Evolutionary conservation across 2,888 invertebrate species (phyloP), one percentile per base, ranked within the genome.

Genomic region (Drosophila anomalipes): DNA sequence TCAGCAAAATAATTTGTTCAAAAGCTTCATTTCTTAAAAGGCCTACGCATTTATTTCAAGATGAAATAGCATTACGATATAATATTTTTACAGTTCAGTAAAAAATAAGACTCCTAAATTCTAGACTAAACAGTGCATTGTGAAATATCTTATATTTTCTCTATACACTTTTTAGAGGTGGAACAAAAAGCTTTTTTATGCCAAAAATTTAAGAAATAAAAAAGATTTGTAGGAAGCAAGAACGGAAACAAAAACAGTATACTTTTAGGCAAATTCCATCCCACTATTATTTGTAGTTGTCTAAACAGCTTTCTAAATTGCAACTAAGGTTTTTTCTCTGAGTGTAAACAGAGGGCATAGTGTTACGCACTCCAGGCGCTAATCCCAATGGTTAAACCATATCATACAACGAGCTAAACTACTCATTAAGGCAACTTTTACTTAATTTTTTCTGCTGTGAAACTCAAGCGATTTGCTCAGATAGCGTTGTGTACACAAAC

Each of bases 401-500:
- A 51, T 51, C 51, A 22, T 30, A 56, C 54, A 62, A 71, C 68
- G 70, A 72, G 79, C 66, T 62, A 81, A 82, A 82, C 84, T 82
- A 83, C 81, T 81, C 81, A 83, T 81, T 83, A 81, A 75, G 83
- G 61, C 75, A 83, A 78, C 77, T 79, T 78, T 70, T 58, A 66
- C 39, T 63, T 44, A 47, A 30, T 51, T 61, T 41, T 39, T 64
- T 64, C 58, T 74, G 53, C 60, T 70, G 61, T 69, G 74, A 65
- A 77, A 77, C 81, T 78, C 47, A 56, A 58, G 70, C 65, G 73
- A 77, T 65, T 73, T 60, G 52, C 61, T 61, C 57, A 65, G 74
- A 57, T 74, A 63, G 49, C 59, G 37, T 10, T 30, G 37, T 39
- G 26, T 35, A n/a, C 30, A 9, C 28, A 30, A 9, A 22, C 51